A percentile compares a stretch with the other conserved stretches of the same genome.
Conservation (phyloP, 2,888 invertebrate species). For the Latrodectus hesperus region DNA sequence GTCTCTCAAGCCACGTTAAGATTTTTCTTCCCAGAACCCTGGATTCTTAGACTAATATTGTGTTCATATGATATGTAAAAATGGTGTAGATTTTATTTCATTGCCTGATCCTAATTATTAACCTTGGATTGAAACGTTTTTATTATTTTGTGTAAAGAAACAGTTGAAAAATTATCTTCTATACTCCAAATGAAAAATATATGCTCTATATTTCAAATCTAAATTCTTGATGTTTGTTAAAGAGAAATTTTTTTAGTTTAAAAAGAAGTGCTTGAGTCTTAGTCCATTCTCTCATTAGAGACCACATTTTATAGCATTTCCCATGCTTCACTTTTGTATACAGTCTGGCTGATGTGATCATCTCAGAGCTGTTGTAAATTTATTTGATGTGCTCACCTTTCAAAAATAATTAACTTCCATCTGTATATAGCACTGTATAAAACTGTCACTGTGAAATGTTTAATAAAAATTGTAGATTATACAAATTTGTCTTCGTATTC, state of each 20-base stretch:
- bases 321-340: slow-evolving; percentile 64
- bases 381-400: slow-evolving; percentile 67
- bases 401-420: slow-evolving; percentile 69
- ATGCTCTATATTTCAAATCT: too few relatives aligned
- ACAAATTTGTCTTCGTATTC: slow-evolving; percentile 39
- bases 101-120: neutral
- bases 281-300: slow-evolving; percentile 59
- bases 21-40: neutral
- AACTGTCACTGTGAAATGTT: slow-evolving; percentile 69
- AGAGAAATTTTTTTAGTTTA: neutral
- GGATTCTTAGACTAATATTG: neutral
- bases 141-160: too few relatives aligned
- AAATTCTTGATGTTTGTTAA: too few relatives aligned
- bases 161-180: too few relatives aligned
- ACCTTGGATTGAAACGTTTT: neutral
- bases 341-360: slow-evolving; percentile 57
- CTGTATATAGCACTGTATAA: slow-evolving; percentile 70
- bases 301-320: slow-evolving; percentile 68
- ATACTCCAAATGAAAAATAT: slow-evolving; percentile 2
- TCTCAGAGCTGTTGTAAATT: slow-evolving; percentile 68
- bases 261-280: slow-evolving; percentile 53
- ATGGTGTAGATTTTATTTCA: neutral
- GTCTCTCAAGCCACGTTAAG: slow-evolving; percentile 22
- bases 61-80: neutral
- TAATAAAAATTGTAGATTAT: slow-evolving; percentile 69